Evolutionary conservation across 2,888 invertebrate species (phyloP), one percentile per base, ranked within the genome.

Genomic region (Trissonchulus sp.): DNA sequence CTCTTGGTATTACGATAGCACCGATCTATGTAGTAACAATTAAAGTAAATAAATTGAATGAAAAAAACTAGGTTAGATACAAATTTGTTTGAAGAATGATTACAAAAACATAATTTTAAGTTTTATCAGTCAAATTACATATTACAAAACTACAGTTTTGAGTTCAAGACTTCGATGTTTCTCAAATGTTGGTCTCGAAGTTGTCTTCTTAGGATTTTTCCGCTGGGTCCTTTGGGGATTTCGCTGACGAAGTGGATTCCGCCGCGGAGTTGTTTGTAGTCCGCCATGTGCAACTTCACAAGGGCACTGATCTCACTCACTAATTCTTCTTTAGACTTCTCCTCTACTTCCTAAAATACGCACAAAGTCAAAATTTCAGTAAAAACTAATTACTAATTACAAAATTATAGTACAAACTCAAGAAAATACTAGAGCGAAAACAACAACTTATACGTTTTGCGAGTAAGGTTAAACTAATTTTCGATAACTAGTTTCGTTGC

Each of bases 191-290:
- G 23, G 8, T 75, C 74, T 8, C 77, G 37, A 33, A 77, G 72
- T 2, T 76, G 28, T 1, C 72, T n/a, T 34, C 77, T 1, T 3
- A 77, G 71, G 2, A 77, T 76, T 60, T 77, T 78, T 23, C 77
- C 78, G 18, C 37, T 23, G 2, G 77, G 60, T 77, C 63, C 35
- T 60, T 72, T 37, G 0, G 77, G 77, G 23, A 77, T 78, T 1
- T 68, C 72, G n/a, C 74, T 18, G n/a, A 77, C 63, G 33, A 77
- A 76, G 28, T 78, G 33, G 3, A 77, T 63, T 23, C 78, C 77
- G 23, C 77, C 77, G 28, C 65, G 1, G 34, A 77, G 72, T 30
- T 77, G 78, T 48, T 77, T 77, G 73, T 77, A 77, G 33, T 72
- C 33, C 3, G 76, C 76, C 23, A 75, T 48, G 48, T 48, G 8